Evolutionary conservation across 1,140 invertebrate species (phyloP).

Genomic region (Pantala flavescens): DNA sequence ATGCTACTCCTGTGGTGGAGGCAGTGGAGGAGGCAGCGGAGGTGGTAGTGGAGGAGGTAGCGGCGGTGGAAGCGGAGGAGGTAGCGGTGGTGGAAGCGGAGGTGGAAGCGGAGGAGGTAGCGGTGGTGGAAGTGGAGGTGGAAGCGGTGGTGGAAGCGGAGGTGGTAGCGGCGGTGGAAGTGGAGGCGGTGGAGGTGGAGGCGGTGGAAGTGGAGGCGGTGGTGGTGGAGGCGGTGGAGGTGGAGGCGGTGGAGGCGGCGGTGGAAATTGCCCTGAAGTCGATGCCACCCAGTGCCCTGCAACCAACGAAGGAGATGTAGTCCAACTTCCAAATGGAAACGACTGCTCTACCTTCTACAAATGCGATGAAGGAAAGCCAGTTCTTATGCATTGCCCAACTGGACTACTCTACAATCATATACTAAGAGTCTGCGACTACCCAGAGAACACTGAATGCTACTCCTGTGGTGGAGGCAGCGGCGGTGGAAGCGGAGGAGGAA

Average conservation of each 20-base stretch:
- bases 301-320: no score
- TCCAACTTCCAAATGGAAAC: slow-evolving; percentile 18
- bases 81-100: neutral
- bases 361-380: slow-evolving; percentile 28
- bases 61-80: neutral
- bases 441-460: slow-evolving; percentile 16
- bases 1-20: no score
- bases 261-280: neutral
- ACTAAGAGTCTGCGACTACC: slow-evolving; percentile 26
- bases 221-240: no score
- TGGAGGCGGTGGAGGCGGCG: neutral
- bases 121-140: no score
- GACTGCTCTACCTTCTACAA: slow-evolving; percentile 31
- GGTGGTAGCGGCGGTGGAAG: no score
- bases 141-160: no score
- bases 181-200: no score
- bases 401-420: slow-evolving; percentile 23
- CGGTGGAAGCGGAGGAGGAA: neutral
- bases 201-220: no score
- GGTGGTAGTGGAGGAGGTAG: no score
- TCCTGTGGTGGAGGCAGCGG: neutral
- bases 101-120: no score
- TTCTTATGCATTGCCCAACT: slow-evolving; percentile 21
- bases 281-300: neutral
- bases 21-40: no score